Conservation (phyloP, 2,888 invertebrate species). For the Cryptocheilus praepositus region DNA sequence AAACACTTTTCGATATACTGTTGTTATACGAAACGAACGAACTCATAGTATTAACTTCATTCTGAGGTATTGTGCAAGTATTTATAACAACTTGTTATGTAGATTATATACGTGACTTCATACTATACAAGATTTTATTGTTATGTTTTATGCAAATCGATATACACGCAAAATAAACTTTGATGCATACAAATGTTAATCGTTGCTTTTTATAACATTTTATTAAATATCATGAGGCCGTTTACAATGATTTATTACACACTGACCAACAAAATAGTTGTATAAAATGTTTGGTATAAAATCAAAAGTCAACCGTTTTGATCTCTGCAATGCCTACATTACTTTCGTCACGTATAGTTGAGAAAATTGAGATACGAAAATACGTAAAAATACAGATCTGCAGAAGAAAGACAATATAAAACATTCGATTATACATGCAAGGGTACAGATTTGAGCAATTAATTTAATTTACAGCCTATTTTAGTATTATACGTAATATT, state of each 20-base stretch:
- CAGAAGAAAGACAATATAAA: too few species aligned
- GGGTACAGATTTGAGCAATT: too few species aligned
- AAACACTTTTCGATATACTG: not conserved
- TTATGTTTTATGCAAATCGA: conserved; percentile 56
- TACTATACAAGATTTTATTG: conserved; percentile 43
- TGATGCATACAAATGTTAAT: conserved; percentile 31
- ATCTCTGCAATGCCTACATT: conserved; percentile 24
- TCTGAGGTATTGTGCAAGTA: conserved; percentile 39
- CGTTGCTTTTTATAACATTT: conserved; percentile 35
- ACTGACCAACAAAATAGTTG: too few species aligned
- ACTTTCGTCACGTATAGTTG: not conserved
- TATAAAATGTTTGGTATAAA: conserved; percentile 29
- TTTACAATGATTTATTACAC: conserved; percentile 12
- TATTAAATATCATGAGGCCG: conserved; percentile 47
- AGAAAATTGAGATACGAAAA: not conserved
- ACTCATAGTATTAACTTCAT: conserved; percentile 21
- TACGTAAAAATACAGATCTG: not conserved
- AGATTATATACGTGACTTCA: conserved; percentile 43
- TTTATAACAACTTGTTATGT: conserved; percentile 53
- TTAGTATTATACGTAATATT: not conserved
- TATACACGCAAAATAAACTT: conserved; percentile 57
- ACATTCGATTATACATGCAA: too few species aligned
- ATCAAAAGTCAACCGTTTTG: conserved; percentile 43
- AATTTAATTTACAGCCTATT: too few species aligned
- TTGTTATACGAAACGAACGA: conserved; percentile 5